Conservation (phyloP, 1,140 invertebrate genomes). For the Brachionus paranguensis region DNA sequence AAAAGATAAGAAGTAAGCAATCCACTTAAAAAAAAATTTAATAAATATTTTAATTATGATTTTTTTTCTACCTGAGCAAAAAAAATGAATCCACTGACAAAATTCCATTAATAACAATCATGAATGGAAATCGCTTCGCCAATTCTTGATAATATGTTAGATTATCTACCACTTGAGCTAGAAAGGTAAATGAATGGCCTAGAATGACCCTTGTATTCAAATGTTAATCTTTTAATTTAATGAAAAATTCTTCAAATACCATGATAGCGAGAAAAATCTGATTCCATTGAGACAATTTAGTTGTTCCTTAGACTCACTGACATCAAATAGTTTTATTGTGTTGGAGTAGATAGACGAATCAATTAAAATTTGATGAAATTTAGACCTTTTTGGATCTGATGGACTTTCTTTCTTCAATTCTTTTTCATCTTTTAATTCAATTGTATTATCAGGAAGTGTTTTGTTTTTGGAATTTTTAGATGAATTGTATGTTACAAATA, state of each 20-base stretch:
- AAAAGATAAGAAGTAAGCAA: conserved; percentile 60
- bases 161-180: not conserved
- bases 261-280: not conserved
- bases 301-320: not conserved
- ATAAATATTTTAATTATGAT: not conserved
- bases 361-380: not conserved
- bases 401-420: not conserved
- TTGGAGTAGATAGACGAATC: not conserved
- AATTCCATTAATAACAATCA: conserved; percentile 65
- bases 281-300: conserved; percentile 20
- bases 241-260: not conserved
- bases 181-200: conserved; percentile 66
- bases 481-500: not conserved
- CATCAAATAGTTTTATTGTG: not conserved
- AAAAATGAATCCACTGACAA: conserved; percentile 88
- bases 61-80: conserved; percentile 55
- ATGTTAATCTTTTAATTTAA: conserved; percentile 48
- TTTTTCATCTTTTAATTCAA: not conserved
- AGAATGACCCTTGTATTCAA: conserved; percentile 71
- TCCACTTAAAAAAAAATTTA: conserved; percentile 55
- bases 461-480: not conserved
- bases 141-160: not conserved
- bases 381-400: not conserved
- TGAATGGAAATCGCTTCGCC: conserved; percentile 43
- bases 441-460: not conserved